A percentile compares a stretch with the other conserved stretches of the same genome.
phyloP scores from a whole-genome alignment of 2,797 vertebrate species.

The Avahi laniger region DNA sequence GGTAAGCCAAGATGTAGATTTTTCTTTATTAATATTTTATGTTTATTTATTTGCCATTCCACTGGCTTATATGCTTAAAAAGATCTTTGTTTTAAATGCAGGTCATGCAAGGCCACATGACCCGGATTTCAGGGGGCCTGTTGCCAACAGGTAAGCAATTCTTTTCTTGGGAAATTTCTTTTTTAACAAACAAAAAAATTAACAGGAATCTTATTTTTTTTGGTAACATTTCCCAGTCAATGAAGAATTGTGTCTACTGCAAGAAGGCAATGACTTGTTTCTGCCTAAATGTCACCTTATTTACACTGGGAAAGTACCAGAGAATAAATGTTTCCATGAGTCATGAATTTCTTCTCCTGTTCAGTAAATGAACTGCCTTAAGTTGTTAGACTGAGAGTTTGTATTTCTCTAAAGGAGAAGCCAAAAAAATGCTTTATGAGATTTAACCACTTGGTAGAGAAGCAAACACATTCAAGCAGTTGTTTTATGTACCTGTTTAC shows the following conservation, averaged over 20 bases:
- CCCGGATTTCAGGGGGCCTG: constrained; percentile 94
- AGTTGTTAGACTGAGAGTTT: constrained; percentile 19
- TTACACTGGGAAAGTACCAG: not conserved
- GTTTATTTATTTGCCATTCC: not conserved
- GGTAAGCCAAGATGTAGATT: not conserved
- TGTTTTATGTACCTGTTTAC: constrained; percentile 34
- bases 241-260: not conserved
- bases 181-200: not conserved
- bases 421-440: not conserved
- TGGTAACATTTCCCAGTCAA: constrained; percentile 25
- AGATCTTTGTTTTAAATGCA: constrained; percentile 86
- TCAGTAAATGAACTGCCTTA: constrained; percentile 11
- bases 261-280: constrained; percentile 29
- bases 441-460: constrained; percentile 20
- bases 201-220: not conserved
- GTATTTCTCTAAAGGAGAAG: constrained; percentile 33
- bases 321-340: constrained; percentile 21
- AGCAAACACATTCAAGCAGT: not conserved
- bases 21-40: constrained; percentile 10
- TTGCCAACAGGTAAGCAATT: constrained; percentile 91
- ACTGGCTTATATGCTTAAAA: constrained; percentile 57
- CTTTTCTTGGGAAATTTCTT: constrained; percentile 39
- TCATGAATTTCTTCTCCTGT: not conserved
- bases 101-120: constrained; percentile 94
- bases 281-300: constrained; percentile 21